Evolutionary conservation across 2,113 vertebrate genomes (phyloP).

Genomic region (Heptranchias perlo): DNA sequence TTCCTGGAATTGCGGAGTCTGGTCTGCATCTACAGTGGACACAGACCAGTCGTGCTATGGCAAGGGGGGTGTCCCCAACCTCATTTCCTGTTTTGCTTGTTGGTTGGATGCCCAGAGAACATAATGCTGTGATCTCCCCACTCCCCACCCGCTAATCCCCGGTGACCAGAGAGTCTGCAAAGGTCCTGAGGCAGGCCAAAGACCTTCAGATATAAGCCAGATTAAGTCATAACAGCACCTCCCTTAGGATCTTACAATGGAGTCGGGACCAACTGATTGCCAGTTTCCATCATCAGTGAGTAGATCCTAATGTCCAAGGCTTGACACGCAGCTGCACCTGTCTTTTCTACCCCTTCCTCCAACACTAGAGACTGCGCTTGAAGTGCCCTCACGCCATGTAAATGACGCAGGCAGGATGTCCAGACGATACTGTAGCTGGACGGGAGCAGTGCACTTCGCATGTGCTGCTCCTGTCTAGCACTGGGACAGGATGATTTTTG

Average conservation of each 20-base stretch:
- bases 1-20: neutral
- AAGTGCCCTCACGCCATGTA: neutral
- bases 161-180: neutral
- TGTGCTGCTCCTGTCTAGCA: neutral
- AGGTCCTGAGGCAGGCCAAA: neutral
- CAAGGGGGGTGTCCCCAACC: neutral
- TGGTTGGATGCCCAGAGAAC: neutral
- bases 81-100: neutral
- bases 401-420: neutral
- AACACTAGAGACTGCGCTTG: neutral
- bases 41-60: neutral
- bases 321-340: neutral
- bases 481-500: neutral
- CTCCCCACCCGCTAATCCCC: neutral
- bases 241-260: too few species aligned
- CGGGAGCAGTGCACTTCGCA: neutral
- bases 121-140: neutral
- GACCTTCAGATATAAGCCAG: neutral
- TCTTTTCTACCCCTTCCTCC: neutral
- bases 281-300: neutral
- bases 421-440: neutral
- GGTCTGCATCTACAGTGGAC: neutral
- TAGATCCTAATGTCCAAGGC: neutral
- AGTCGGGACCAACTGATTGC: neutral
- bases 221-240: neutral